phyloP scores from a whole-genome alignment of 1,140 invertebrate genomes.

The Potamilus streckersoni region DNA sequence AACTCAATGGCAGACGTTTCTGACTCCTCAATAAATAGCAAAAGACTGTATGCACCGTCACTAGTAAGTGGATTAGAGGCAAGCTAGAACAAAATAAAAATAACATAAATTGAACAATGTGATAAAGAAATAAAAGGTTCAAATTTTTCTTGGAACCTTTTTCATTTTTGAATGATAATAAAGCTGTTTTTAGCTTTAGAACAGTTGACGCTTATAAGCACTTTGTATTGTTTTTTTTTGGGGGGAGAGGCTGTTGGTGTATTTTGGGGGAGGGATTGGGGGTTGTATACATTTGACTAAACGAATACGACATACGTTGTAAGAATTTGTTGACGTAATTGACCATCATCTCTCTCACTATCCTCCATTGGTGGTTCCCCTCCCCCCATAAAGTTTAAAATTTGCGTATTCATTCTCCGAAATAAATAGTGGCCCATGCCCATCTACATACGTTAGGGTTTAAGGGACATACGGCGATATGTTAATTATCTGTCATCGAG shows the following conservation, averaged over 20 bases:
- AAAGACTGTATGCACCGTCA: constrained; percentile 35
- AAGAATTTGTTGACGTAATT: background rate
- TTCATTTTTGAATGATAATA: background rate
- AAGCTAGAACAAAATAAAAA: constrained; percentile 36
- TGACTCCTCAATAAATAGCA: constrained; percentile 37
- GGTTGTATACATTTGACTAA: too few relatives aligned
- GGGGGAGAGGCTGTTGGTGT: too few relatives aligned
- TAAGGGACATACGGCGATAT: too few relatives aligned
- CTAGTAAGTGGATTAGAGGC: constrained; percentile 52
- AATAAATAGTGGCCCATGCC: too few relatives aligned
- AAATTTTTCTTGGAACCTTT: background rate
- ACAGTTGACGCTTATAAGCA: background rate
- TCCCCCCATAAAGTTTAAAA: too few relatives aligned
- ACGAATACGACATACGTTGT: background rate
- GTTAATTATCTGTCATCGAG: too few relatives aligned
- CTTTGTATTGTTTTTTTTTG: too few relatives aligned
- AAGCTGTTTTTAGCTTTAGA: background rate
- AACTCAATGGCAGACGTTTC: constrained; percentile 29
- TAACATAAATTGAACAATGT: background rate
- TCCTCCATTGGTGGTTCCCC: too few relatives aligned
- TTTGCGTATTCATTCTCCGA: too few relatives aligned
- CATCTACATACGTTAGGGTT: too few relatives aligned
- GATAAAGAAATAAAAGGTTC: too few relatives aligned
- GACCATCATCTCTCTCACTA: background rate
- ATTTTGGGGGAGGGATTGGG: too few relatives aligned